Evolutionary conservation across 1,140 invertebrate genomes (phyloP).

Genomic region (Meloidogyne floridensis): DNA sequence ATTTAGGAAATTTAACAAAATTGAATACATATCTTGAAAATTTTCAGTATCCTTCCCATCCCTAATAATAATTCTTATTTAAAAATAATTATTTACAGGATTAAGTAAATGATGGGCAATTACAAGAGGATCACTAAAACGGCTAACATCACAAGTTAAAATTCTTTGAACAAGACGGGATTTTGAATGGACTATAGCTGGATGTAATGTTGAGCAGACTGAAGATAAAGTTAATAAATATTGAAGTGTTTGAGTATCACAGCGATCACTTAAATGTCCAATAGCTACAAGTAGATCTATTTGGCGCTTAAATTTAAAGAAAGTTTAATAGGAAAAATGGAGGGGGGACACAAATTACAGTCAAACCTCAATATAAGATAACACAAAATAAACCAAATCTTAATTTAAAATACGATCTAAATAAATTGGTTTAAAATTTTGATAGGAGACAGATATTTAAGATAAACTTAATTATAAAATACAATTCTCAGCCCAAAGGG

Average conservation of each 20-base stretch:
- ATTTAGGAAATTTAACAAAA: no score
- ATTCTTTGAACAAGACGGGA: conserved; percentile 62
- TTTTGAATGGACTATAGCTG: conserved; percentile 61
- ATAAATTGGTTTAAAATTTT: no score
- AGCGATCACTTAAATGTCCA: conserved; percentile 61
- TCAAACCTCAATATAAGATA: neutral
- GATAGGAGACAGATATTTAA: no score
- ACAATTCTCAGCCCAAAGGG: no score
- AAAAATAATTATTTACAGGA: conserved; percentile 37
- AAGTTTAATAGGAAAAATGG: neutral
- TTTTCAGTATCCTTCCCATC: no score
- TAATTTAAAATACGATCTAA: no score
- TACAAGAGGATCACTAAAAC: conserved; percentile 52
- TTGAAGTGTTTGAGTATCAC: conserved; percentile 53
- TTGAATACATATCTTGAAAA: no score
- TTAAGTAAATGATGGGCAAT: conserved; percentile 58
- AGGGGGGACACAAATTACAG: neutral
- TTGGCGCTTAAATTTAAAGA: conserved; percentile 51
- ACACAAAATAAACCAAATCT: no score
- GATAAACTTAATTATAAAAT: no score
- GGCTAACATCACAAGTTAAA: conserved; percentile 54
- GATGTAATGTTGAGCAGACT: conserved; percentile 56
- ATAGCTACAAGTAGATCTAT: conserved; percentile 59
- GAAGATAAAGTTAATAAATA: conserved; percentile 49
- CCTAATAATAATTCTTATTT: neutral